Percentiles rank a stretch among this genome's conserved stretches.
Conservation (phyloP, 2,888 invertebrate species). For the Pollenia amentaria region DNA sequence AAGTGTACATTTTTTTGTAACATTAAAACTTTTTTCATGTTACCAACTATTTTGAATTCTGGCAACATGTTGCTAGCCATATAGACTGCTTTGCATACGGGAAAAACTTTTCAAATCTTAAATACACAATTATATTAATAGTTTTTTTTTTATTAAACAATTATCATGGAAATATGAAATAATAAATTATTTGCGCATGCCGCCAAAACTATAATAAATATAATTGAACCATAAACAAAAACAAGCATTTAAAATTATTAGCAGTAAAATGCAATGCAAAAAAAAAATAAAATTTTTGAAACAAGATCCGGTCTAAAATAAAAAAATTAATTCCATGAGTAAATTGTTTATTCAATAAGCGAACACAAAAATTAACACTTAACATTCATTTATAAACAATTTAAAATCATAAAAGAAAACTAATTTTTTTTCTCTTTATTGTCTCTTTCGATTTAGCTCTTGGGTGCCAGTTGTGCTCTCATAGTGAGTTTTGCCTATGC, state of each 20-base stretch:
- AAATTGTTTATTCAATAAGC: not conserved
- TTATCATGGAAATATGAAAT: conserved; percentile 31
- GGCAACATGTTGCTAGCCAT: not conserved
- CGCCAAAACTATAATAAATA: conserved; percentile 8
- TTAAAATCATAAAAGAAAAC: not conserved
- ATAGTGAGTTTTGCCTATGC: conserved; percentile 81
- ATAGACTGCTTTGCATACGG: not conserved
- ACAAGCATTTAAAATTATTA: conserved; percentile 19
- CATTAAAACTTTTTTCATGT: no score
- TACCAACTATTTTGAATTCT: not conserved
- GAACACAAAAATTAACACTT: conserved; percentile 3
- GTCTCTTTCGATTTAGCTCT: conserved; percentile 77
- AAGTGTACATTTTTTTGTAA: no score
- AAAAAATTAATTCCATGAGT: not conserved
- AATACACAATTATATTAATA: conserved; percentile 19
- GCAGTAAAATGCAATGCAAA: not conserved
- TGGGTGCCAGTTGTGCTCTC: conserved; percentile 83
- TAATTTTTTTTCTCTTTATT: conserved; percentile 32
- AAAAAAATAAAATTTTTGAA: not conserved
- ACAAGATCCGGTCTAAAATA: not conserved
- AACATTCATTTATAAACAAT: not conserved
- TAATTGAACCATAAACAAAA: conserved; percentile 21
- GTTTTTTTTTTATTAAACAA: conserved; percentile 5
- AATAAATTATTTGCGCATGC: conserved; percentile 40
- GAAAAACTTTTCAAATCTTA: not conserved